Evolutionary conservation across 2,113 vertebrate genomes (phyloP).

Genomic region (Anhinga anhinga): DNA sequence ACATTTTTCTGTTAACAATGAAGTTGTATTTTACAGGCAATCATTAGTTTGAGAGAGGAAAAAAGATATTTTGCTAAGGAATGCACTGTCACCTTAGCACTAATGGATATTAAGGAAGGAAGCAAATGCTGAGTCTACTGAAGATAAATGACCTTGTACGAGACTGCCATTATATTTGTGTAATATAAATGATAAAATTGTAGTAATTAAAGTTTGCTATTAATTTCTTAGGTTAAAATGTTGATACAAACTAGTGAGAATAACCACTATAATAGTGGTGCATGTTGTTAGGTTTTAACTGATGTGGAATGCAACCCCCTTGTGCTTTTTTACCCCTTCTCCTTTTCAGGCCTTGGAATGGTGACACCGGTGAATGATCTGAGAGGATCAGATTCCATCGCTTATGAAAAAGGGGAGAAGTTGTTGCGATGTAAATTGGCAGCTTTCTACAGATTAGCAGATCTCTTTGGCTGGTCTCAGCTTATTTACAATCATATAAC

Average conservation of each 20-base stretch:
- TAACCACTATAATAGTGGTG: fast-evolving
- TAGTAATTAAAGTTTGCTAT: neutral
- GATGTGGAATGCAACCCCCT: neutral
- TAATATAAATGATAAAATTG: neutral
- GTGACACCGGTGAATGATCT: slow-evolving; percentile 98
- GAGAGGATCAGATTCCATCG: slow-evolving; percentile 94
- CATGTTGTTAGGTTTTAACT: neutral
- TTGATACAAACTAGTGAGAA: neutral
- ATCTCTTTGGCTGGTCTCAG: slow-evolving; percentile 97
- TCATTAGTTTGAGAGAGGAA: neutral
- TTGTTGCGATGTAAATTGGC: slow-evolving; percentile 92
- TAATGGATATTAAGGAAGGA: neutral
- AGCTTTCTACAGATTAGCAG: slow-evolving; percentile 92
- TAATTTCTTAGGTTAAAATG: neutral
- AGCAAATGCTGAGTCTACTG: neutral
- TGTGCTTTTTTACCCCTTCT: neutral
- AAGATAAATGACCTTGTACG: neutral
- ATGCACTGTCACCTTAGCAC: neutral
- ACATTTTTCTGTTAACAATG: neutral
- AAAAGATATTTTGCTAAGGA: neutral
- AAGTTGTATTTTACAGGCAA: neutral
- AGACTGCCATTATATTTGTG: neutral
- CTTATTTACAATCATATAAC: slow-evolving; percentile 99
- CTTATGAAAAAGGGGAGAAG: slow-evolving; percentile 98
- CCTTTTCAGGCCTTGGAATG: slow-evolving; percentile 90